Evolutionary conservation across 2,888 invertebrate genomes (phyloP), one percentile per base, ranked within the genome.

Genomic region (Drosophila nr. medialis): DNA sequence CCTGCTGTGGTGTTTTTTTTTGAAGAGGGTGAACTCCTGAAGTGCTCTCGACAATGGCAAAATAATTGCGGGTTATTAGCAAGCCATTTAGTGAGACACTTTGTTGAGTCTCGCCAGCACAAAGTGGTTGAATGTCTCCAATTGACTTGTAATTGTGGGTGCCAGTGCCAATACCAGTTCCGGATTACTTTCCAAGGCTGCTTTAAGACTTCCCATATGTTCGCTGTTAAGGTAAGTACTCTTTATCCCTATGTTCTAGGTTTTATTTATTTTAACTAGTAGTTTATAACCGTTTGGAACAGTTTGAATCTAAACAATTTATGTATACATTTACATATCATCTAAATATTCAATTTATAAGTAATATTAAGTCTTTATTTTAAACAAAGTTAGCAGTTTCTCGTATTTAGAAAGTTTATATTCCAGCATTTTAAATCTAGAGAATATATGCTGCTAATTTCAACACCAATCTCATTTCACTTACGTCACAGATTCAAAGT

Each of bases 41-140:
- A 75, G 60, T 63, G 64, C 80, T 70, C 72, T 70, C 49, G 68
- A 84, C 86, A 85, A 84, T 86, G 72, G 75, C 48, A 72, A 75
- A 79, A 83, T 84, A 84, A 84, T 84, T 84, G 81, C 77, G 83
- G 83, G 83, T 83, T 85, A 85, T 81, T 82, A 80, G 80, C 59
- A 69, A 82, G 82, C 82, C 84, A 84, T 86, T 78, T 84, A 73
- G 67, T 60, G 67, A 66, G 75, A 75, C 73, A 84, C 83, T 72
- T 83, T 84, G 73, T 66, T 61, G 32, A 54, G 30, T 30, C 27
- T 15, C 21, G 3, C 7, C 55, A 45, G 24, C 38, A 29, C 58
- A 67, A 66, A 75, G 72, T 48, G 61, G 48, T 42, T 55, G 65
- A 67, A 62, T 60, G 58, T 61, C 70, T 58, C 27, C 60, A 79